A percentile compares a stretch with the other conserved stretches of the same genome.
Conservation (phyloP, 1,140 invertebrate genomes). For the Rhagoletis zephyria region DNA sequence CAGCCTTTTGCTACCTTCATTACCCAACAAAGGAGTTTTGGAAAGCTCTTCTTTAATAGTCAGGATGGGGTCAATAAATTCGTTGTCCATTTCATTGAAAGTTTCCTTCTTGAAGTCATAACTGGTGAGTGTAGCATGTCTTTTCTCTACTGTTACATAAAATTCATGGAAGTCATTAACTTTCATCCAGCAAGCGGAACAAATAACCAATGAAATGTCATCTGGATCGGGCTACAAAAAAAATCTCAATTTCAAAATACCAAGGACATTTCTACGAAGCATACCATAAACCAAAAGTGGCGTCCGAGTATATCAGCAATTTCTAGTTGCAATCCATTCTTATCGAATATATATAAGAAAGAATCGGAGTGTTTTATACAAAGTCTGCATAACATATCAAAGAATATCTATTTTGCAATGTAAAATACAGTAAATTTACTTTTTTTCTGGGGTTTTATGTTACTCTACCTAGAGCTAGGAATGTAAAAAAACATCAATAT, state of each 20-base stretch:
- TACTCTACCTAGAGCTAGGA: too few relatives aligned
- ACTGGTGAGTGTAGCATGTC: slow-evolving; percentile 59
- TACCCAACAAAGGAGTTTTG: neutral
- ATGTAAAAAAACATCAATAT: too few relatives aligned
- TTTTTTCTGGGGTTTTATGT: too few relatives aligned
- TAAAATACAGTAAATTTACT: too few relatives aligned
- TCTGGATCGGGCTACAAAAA: slow-evolving; percentile 47
- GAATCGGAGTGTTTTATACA: slow-evolving; percentile 31
- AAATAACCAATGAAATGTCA: slow-evolving; percentile 65
- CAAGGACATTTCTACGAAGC: neutral
- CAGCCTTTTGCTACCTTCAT: neutral
- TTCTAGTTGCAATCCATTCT: slow-evolving; percentile 58
- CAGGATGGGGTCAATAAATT: slow-evolving; percentile 18
- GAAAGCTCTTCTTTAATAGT: neutral
- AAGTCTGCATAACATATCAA: slow-evolving; percentile 52
- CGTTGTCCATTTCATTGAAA: neutral
- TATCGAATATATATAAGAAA: slow-evolving; percentile 51
- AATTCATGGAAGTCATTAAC: slow-evolving; percentile 69
- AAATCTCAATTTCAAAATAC: neutral
- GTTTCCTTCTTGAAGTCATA: neutral
- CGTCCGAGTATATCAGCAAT: slow-evolving; percentile 65
- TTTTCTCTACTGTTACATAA: slow-evolving; percentile 66
- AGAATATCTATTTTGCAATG: slow-evolving; percentile 19
- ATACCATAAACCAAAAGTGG: slow-evolving; percentile 70
- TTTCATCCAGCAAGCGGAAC: slow-evolving; percentile 67